A percentile compares a stretch with the other conserved stretches of the same genome.
These are phyloP conservation scores for Myotis daubentonii DNA, from an alignment of 2,797 vertebrate genomes.

Conservation along the genomic window DNA sequence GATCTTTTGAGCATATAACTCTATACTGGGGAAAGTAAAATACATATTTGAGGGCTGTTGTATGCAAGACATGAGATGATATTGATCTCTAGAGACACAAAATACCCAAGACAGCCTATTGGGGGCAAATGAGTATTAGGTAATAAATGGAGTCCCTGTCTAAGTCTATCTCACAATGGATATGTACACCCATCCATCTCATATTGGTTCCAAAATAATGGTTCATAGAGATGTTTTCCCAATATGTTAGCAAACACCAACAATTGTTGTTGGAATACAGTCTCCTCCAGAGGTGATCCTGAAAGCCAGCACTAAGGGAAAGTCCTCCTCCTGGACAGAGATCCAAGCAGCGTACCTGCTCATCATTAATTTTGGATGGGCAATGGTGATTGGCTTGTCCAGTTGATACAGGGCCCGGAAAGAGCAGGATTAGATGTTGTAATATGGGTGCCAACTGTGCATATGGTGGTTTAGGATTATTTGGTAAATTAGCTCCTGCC, in stretches of 20 bases:
- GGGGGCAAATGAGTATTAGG: neutral
- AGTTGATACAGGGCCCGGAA: too few relatives aligned
- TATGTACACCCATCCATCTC: neutral
- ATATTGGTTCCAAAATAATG: neutral
- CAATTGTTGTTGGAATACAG: neutral
- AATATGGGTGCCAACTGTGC: neutral
- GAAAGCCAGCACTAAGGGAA: neutral
- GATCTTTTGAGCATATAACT: neutral
- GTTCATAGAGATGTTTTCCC: neutral
- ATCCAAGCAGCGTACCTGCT: rapidly evolving
- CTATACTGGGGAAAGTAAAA: neutral
- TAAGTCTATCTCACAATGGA: neutral
- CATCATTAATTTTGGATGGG: neutral
- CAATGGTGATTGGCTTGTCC: too few relatives aligned
- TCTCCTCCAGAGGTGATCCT: neutral
- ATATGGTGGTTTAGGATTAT: neutral
- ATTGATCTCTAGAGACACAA: neutral
- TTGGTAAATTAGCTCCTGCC: neutral
- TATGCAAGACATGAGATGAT: neutral
- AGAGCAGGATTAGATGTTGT: neutral
- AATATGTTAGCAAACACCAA: neutral
- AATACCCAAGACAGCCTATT: neutral
- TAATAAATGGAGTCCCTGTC: neutral
- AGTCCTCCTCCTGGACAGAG: neutral
- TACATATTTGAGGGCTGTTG: neutral